Evolutionary conservation across 2,113 vertebrate species (phyloP), one percentile per base, ranked within the genome.

Genomic region (Pituophis catenifer): DNA sequence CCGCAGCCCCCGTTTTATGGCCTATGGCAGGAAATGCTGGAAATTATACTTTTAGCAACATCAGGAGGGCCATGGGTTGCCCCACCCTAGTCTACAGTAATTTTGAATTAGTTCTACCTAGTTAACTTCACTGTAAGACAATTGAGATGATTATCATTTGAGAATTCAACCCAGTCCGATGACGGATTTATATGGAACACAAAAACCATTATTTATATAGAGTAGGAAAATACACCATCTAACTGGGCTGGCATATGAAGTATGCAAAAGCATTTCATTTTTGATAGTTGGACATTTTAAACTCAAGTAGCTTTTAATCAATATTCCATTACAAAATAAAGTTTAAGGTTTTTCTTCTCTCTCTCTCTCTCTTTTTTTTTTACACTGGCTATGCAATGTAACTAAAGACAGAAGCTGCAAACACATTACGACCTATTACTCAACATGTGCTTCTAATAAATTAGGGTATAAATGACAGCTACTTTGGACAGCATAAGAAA

Each of bases 101-200:
- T 96, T 97, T 95, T 97, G 96, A 98, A 98, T 98, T 98, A 98
- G 97, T 98, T 98, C 97, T 97, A 98, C 96, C 96, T 97, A 97
- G 95, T 98, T 98, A 97, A 96, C 95, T 97, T 97, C 97, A 94
- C 96, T 96, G 96, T 96, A 96, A 95, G 96, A 98, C 97, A 97
- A 97, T 97, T 97, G 97, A 97, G 95, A 93, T 96, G 96, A 96
- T 94, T 96, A 94, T 96, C 96, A 97, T 93, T 58, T 96, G 95
- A 97, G 96, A 97, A 96, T 95, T 97, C 97, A 96, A 94, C 96
- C 95, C 96, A 95, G 93, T 97, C 95, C 97, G 87, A 97, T 98
- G 97, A 98, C 97, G 97, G 97, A 98, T 98, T 97, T 93, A 93
- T 94, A 97, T 96, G 97, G 97, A 97, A 96, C 96, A 94, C 88